These are phyloP conservation scores for Lepidostoma basale DNA, from an alignment of 1,140 invertebrate species.

Conservation along the genomic window DNA sequence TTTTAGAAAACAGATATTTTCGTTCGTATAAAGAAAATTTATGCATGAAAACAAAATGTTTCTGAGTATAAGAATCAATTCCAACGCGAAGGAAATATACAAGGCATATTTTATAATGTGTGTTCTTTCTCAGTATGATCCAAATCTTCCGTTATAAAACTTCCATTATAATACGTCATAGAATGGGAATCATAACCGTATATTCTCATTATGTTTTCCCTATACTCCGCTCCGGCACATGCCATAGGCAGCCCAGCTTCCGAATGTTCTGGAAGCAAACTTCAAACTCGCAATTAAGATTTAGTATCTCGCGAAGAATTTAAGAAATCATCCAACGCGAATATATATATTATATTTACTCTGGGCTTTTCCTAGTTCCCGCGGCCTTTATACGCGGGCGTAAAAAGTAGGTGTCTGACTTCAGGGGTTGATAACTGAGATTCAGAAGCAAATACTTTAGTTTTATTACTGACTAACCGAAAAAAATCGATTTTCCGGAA, in stretches of 20 bases:
- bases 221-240: too few species aligned
- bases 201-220: constrained; percentile 10
- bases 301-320: constrained; percentile 40
- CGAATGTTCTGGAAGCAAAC: constrained; percentile 16
- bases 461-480: not conserved
- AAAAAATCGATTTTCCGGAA: not conserved
- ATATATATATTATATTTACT: constrained; percentile 32
- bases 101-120: too few species aligned
- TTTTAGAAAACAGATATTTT: too few species aligned
- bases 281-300: constrained; percentile 42
- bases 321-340: constrained; percentile 41
- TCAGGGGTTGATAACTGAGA: too few species aligned
- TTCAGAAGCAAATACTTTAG: not conserved
- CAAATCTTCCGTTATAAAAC: not conserved
- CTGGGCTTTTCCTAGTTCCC: constrained; percentile 10
- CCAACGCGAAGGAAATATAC: too few species aligned
- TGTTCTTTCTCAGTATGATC: too few species aligned
- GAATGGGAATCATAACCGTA: constrained; percentile 10
- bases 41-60: too few species aligned
- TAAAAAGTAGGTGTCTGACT: too few species aligned
- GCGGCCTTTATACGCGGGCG: not conserved
- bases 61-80: too few species aligned
- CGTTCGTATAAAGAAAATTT: too few species aligned
- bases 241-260: not conserved
- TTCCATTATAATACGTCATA: constrained; percentile 2